Evolutionary conservation across 2,888 invertebrate genomes (phyloP).

Genomic region (Caenorhabditis sp.): DNA sequence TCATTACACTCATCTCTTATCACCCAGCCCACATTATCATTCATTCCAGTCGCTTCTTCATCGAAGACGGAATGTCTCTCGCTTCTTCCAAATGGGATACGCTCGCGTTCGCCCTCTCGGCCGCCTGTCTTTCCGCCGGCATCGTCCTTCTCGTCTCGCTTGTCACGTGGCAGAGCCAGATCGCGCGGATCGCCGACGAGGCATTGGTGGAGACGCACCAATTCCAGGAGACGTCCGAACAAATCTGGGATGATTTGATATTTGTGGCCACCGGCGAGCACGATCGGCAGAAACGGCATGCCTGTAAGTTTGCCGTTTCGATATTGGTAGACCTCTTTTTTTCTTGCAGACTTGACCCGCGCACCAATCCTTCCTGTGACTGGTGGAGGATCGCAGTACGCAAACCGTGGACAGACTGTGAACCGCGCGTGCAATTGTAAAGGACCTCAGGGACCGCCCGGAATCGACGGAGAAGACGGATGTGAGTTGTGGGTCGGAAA

Average conservation of each 20-base stretch:
- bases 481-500: constrained; percentile 17
- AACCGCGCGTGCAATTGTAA: constrained; percentile 39
- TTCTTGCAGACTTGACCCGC: constrained; percentile 43
- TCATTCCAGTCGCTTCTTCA: too few relatives aligned
- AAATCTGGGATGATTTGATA: constrained; percentile 53
- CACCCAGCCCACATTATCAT: too few relatives aligned
- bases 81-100: constrained; percentile 49
- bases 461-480: constrained; percentile 46
- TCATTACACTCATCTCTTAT: too few relatives aligned
- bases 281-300: constrained; percentile 48
- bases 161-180: constrained; percentile 53
- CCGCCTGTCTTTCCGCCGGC: constrained; percentile 47
- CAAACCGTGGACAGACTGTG: neutral
- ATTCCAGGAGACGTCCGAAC: constrained; percentile 48
- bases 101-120: constrained; percentile 40
- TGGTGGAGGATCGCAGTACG: constrained; percentile 2
- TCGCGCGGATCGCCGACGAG: constrained; percentile 36
- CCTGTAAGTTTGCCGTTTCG: constrained; percentile 34
- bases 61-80: constrained; percentile 9
- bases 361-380: constrained; percentile 44
- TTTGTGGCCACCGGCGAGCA: constrained; percentile 51
- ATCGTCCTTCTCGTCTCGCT: constrained; percentile 41
- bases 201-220: constrained; percentile 32
- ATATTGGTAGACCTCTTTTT: neutral
- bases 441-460: constrained; percentile 55